Conservation (phyloP, 1,140 invertebrate genomes). For the Rhynchophorus ferrugineus region DNA sequence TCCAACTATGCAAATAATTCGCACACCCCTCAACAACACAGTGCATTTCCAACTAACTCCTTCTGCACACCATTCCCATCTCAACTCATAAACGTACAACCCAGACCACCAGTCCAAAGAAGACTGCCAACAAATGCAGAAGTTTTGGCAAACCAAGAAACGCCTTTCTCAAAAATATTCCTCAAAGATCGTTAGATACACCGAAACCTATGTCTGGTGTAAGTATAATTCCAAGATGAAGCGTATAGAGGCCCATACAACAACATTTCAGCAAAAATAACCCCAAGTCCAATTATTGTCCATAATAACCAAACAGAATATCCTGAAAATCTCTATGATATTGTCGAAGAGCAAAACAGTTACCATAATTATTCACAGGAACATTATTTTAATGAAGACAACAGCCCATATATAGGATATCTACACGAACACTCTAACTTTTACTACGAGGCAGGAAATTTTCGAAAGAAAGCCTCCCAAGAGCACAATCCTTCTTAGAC, state of each 20-base stretch:
- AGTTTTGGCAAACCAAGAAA: conserved; percentile 24
- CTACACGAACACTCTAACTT: background rate
- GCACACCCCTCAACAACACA: too few relatives aligned
- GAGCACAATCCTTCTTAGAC: conserved; percentile 4
- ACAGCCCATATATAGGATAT: background rate
- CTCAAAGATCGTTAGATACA: too few relatives aligned
- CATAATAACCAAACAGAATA: too few relatives aligned
- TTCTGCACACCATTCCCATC: too few relatives aligned
- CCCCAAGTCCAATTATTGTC: too few relatives aligned
- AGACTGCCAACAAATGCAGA: conserved; percentile 20
- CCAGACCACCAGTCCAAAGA: conserved; percentile 9
- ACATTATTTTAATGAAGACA: background rate
- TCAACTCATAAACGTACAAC: conserved; percentile 16
- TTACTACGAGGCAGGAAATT: background rate
- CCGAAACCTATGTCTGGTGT: too few relatives aligned
- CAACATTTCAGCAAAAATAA: background rate
- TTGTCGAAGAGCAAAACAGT: too few relatives aligned
- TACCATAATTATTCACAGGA: background rate
- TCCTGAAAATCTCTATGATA: too few relatives aligned
- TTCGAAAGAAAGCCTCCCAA: conserved; percentile 2
- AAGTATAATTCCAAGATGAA: too few relatives aligned
- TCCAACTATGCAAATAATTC: conserved; percentile 1
- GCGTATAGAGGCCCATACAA: conserved; percentile 1
- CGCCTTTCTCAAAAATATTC: conserved; percentile 9
- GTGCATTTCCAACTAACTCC: too few relatives aligned